Evolutionary conservation across 1,140 invertebrate genomes (phyloP), one percentile per base, ranked within the genome.

Genomic region (Achatina immaculata): DNA sequence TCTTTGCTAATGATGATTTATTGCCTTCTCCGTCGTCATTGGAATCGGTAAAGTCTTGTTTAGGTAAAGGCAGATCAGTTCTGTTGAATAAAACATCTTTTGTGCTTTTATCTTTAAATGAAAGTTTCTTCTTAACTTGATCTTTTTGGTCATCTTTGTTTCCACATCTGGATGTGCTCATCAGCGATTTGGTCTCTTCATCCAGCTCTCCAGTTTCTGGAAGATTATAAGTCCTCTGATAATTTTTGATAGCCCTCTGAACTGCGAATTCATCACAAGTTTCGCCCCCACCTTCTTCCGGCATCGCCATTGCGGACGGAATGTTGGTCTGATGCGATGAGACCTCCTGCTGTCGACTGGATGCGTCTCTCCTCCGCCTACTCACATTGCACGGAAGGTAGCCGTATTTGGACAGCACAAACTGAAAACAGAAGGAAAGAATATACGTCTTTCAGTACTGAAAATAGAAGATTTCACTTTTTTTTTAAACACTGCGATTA

Each of bases 111-210:
- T 73, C 40, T 48, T 43, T 34, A n/a, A 19, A 14, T 9, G 69
- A 11, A 21, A 9, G 1, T 43, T 72, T 72, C 1, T 21, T 31
- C 36, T 73, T 79, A 16, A 31, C 9, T n/a, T 42, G 58, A 40
- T 79, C 80, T 31, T 76, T 72, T 51, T 88, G 88, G 31, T 87
- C 87, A 81, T 92, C 91, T n/a, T 86, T 88, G 81, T 92, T 91
- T 3, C 91, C 91, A 81, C 91, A 92, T 9, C 91, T 80, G 2
- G 90, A 88, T 31, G 86, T 89, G 71, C 89, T 91, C 91, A 92
- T 91, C 1, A 90, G 78, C 38, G 81, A 79, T 69, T 86, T 85
- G 9, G 91, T 92, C 45, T 85, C 82, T 42, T 87, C 81, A 78
- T 91, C 90, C 38, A 92, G 79, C 7, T 86, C 82, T 48, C 91